These are phyloP conservation scores for Gadus macrocephalus DNA, from an alignment of 2,113 vertebrate species.

Conservation along the genomic window DNA sequence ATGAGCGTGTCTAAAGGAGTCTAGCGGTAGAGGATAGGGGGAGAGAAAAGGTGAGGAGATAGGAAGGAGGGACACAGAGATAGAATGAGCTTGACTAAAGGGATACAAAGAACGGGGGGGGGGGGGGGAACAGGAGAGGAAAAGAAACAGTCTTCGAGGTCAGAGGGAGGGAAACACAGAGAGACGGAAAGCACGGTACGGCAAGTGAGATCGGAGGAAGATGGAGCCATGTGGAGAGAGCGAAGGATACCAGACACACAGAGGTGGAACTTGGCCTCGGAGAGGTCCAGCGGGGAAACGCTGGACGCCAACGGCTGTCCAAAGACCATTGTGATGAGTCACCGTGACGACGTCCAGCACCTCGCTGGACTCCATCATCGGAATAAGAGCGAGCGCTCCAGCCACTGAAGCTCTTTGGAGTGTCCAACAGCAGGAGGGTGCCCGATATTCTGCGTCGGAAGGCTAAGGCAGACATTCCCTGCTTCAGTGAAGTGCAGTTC, in stretches of 20 bases:
- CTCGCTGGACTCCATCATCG: neutral
- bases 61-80: neutral
- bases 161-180: neutral
- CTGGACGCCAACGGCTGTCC: no score
- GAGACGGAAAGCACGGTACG: neutral
- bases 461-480: no score
- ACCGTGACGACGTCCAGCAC: neutral
- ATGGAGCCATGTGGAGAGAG: neutral
- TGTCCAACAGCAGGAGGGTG: no score
- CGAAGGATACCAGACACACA: neutral
- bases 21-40: neutral
- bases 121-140: neutral
- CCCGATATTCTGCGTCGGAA: no score
- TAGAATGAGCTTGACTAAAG: constrained; percentile 4
- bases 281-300: neutral
- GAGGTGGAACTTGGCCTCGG: neutral
- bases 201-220: neutral
- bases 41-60: neutral
- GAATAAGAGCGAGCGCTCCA: neutral
- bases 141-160: neutral
- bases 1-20: constrained; percentile 6
- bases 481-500: no score
- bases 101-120: neutral
- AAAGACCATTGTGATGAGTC: constrained; percentile 8
- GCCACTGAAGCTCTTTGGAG: no score